Base-by-base conservation (phyloP, 37 sponge, comb jelly and placozoan species). In the Bolinopsis microptera region DNA sequence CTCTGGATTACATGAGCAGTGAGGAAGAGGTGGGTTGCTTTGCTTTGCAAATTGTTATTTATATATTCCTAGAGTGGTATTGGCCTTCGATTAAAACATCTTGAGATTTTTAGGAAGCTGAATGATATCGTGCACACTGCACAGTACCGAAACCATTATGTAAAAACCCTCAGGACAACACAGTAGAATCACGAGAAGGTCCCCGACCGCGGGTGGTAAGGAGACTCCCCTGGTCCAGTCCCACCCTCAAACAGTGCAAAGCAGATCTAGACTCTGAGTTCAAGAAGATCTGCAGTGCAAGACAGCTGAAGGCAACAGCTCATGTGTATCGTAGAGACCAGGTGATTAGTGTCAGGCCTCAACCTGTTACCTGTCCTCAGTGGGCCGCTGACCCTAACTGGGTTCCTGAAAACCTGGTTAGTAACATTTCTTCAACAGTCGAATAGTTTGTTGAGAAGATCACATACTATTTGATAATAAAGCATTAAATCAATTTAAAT, bases 121-220 rank as follows among this genome's bases (percentile, higher is more conserved):
- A n/a, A n/a, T n/a, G n/a, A n/a, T n/a, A n/a, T n/a, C n/a, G n/a
- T n/a, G n/a, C n/a, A n/a, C n/a, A n/a, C n/a, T n/a, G n/a, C n/a
- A n/a, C n/a, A n/a, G n/a, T n/a, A n/a, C n/a, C n/a, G n/a, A n/a
- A n/a, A n/a, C n/a, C n/a, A n/a, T n/a, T n/a, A n/a, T n/a, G n/a
- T n/a, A n/a, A n/a, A n/a, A n/a, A n/a, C n/a, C 61, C 61, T 48
- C 61, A 48, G 61, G 75, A 72, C 75, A 72, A 72, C 75, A 72
- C 75, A 2, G 75, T 72, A 3, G 75, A 72, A 72, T 72, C 75
- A 3, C 75, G 75, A 21, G 75, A 72, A 28, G 75, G 75, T 30
- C 75, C 75, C 75, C 13, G 75, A 72, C 75, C 75, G 2, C 75
- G 75, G 18, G 75, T 72, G 5, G 75, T 72, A n/a, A n/a, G 75